phyloP scores from a whole-genome alignment of 2,888 invertebrate genomes.

The Chrysolina haemoptera region DNA sequence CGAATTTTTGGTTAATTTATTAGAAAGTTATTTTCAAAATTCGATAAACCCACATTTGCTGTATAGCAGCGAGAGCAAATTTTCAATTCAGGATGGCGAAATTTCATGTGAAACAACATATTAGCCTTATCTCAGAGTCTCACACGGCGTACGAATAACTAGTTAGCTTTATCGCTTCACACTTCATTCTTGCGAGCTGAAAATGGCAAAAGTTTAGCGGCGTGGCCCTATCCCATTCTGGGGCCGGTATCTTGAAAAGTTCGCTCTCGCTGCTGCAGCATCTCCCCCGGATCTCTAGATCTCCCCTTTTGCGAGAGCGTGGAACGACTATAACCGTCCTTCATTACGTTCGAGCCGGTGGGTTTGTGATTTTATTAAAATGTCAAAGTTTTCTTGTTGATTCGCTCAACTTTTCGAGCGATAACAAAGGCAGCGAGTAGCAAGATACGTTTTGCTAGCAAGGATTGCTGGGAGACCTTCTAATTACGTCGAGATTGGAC shows the following conservation, averaged over 20 bases:
- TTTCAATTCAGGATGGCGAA: constrained; percentile 20
- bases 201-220: constrained; percentile 67
- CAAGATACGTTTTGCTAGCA: constrained; percentile 2
- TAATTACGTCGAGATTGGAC: constrained; percentile 3
- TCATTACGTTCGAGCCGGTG: constrained; percentile 50
- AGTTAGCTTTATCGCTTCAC: constrained; percentile 67
- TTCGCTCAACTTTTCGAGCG: constrained; percentile 28
- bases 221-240: constrained; percentile 40
- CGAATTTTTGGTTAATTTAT: no score
- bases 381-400: constrained; percentile 48
- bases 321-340: constrained; percentile 41
- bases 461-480: not conserved
- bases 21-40: no score
- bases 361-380: constrained; percentile 55
- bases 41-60: no score
- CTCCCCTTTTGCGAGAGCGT: constrained; percentile 34
- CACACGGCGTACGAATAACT: constrained; percentile 54
- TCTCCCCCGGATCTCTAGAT: constrained; percentile 31
- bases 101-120: constrained; percentile 29
- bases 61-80: not conserved
- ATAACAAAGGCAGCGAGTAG: constrained; percentile 11
- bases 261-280: constrained; percentile 36
- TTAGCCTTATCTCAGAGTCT: constrained; percentile 29
- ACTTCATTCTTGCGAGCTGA: constrained; percentile 66
- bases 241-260: constrained; percentile 47